phyloP scores from a whole-genome alignment of 1,140 invertebrate genomes.

The Heliconius hewitsoni region DNA sequence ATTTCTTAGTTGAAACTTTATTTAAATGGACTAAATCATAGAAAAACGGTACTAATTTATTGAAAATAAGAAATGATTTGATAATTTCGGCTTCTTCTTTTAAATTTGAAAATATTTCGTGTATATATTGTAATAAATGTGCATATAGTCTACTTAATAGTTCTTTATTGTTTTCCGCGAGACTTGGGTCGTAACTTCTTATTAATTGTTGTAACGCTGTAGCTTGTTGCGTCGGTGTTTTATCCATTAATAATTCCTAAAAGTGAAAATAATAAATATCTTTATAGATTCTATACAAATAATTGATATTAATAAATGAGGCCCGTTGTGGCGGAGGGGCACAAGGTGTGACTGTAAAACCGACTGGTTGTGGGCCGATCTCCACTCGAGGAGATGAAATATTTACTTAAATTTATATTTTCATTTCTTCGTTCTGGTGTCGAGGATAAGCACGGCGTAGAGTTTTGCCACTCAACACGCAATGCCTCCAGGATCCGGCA shows the following conservation, averaged over 20 bases:
- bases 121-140: conserved; percentile 88
- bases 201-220: conserved; percentile 91
- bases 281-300: too few relatives aligned
- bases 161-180: conserved; percentile 88
- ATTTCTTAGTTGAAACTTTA: conserved; percentile 84
- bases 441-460: too few relatives aligned
- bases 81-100: conserved; percentile 75
- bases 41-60: conserved; percentile 85
- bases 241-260: conserved; percentile 83
- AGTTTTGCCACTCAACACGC: too few relatives aligned
- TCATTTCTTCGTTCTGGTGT: too few relatives aligned
- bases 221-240: conserved; percentile 84
- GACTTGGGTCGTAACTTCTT: conserved; percentile 91
- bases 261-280: background rate
- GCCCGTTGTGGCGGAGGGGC: too few relatives aligned
- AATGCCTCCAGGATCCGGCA: too few relatives aligned
- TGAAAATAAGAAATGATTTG: conserved; percentile 83
- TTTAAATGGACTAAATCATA: conserved; percentile 88
- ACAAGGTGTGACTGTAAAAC: too few relatives aligned
- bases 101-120: conserved; percentile 83
- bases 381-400: too few relatives aligned
- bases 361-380: too few relatives aligned
- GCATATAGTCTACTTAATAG: conserved; percentile 87
- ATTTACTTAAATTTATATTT: too few relatives aligned
- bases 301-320: too few relatives aligned